Base-by-base conservation (phyloP, 2,113 vertebrate genomes). In the Calidris pygmaea region DNA sequence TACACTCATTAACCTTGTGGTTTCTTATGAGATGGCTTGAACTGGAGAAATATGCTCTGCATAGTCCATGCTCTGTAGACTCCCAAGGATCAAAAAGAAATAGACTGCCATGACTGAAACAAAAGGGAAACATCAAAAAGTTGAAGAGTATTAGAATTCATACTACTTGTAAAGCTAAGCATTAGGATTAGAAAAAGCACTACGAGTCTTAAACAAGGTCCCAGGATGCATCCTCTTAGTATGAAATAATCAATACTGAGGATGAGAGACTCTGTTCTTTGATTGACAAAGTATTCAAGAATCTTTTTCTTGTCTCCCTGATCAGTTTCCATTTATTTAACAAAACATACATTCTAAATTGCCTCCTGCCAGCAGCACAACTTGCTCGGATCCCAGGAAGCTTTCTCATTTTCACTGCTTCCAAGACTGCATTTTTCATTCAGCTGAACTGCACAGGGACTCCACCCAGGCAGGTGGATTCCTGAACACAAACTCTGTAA, bases 11-110 rank as follows among this genome's bases (percentile, higher is more conserved):
- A 95, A 63, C 73, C 39, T 90, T 83, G 79, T 53, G 53, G 43
- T 94, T 93, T 96, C 91, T 89, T 89, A 96, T 56, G 70, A 95
- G 94, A 82, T 87, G 73, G 74, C 87, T 95, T 92, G 92, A 96
- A 94, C 74, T 87, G 73, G 39, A 96, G 95, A 96, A 92, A 89
- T 56, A 94, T 63, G 84, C 11, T 96, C 84, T 94, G 91, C 74
- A 95, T 76, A 94, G 70, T 87, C 94, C 74, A 76, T 50, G 87
- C 53, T 93, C 84, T 95, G 87, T 84, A 95, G 95, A 75, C 45
- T 95, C 91, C 96, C 87, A 96, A 72, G 66, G 66, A 93, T 65
- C 91, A 97, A 95, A 96, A 96, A 93, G 76, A 92, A 96, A 93
- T 29, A 75, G 68, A 87, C 37, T 97, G 86, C 47, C 56, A 93